Percentiles rank a stretch among this genome's conserved stretches.
Evolutionary conservation across 2,113 vertebrate species (phyloP).

Genomic region (Spea bombifrons): DNA sequence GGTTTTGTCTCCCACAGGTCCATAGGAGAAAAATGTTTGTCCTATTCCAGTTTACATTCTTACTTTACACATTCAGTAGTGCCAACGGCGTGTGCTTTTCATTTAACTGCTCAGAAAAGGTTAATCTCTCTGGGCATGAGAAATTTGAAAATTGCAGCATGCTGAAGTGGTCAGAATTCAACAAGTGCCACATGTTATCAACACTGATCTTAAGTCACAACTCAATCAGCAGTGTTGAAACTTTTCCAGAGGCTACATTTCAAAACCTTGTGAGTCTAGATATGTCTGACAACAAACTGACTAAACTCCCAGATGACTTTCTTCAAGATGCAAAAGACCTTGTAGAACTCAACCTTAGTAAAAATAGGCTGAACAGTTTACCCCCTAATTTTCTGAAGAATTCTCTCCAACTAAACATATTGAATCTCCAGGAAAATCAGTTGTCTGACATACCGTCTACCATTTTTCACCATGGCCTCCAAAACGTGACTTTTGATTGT

Average conservation of each 20-base stretch:
- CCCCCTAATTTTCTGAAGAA: rapidly evolving
- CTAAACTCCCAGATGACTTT: background rate
- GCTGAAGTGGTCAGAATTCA: background rate
- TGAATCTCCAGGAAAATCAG: constrained; percentile 30
- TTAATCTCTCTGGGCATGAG: background rate
- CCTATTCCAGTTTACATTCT: background rate
- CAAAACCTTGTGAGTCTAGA: constrained; percentile 21
- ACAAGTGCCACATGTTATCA: rapidly evolving
- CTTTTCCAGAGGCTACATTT: rapidly evolving
- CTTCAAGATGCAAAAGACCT: rapidly evolving
- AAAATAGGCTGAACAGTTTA: constrained; percentile 36
- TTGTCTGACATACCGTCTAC: background rate
- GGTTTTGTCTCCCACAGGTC: background rate
- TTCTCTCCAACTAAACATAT: background rate
- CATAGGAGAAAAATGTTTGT: background rate
- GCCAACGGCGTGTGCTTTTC: background rate
- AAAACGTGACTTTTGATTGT: constrained; percentile 38
- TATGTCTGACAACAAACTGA: constrained; percentile 37
- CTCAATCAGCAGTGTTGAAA: background rate
- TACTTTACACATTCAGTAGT: background rate
- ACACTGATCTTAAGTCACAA: background rate
- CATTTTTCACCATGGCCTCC: constrained; percentile 14
- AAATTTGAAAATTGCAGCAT: rapidly evolving
- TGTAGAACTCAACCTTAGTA: background rate
- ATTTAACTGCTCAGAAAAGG: background rate